phyloP scores from a whole-genome alignment of 1,140 invertebrate genomes.

The Hesperophylax magnus region DNA sequence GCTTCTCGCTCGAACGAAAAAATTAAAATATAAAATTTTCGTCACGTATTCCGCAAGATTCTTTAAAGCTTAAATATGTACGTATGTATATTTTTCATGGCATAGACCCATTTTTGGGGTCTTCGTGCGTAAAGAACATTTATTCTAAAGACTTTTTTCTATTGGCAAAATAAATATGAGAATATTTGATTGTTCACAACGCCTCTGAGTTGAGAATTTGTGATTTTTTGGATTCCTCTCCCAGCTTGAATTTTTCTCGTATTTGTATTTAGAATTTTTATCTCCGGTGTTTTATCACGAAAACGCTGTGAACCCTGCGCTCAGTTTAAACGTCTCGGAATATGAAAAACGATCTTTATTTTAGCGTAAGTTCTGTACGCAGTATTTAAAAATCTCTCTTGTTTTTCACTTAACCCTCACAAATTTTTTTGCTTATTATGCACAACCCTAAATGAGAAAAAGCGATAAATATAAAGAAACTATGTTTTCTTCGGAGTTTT shows the following conservation, averaged over 20 bases:
- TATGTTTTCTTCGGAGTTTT: too few species aligned
- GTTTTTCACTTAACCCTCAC: too few species aligned
- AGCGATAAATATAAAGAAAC: too few species aligned
- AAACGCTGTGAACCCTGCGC: background rate
- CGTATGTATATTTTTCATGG: constrained; percentile 22
- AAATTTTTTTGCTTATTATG: too few species aligned
- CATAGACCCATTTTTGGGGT: constrained; percentile 26
- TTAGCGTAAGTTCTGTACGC: too few species aligned
- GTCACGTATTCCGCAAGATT: constrained; percentile 28
- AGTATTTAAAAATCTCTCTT: too few species aligned
- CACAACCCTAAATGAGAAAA: too few species aligned
- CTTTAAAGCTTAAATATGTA: constrained; percentile 27
- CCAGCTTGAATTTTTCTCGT: constrained; percentile 12
- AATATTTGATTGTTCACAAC: constrained; percentile 29
- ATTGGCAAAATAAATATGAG: constrained; percentile 33
- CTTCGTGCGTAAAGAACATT: constrained; percentile 32
- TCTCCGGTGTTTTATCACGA: background rate
- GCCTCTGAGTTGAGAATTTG: constrained; percentile 17
- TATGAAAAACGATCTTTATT: background rate
- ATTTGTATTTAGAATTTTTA: constrained; percentile 26
- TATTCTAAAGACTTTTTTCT: constrained; percentile 32
- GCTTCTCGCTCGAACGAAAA: constrained; percentile 6
- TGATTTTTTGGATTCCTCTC: constrained; percentile 20
- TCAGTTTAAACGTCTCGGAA: constrained; percentile 1
- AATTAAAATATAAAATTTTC: constrained; percentile 26